Base-by-base conservation (phyloP, 2,888 invertebrate species). In the Lasioglossum malachurum region DNA sequence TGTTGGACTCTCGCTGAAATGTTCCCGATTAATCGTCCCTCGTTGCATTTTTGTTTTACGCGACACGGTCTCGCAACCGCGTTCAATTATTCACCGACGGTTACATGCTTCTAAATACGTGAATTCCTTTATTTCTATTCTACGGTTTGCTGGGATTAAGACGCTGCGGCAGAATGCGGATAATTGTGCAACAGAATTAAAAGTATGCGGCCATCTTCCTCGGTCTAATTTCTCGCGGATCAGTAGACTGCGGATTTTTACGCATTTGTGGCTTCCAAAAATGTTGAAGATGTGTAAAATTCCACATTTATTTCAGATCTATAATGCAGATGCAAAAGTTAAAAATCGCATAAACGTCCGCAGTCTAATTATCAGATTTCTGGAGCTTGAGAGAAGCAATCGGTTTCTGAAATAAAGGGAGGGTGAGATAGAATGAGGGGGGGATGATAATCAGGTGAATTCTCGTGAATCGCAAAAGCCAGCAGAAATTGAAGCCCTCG, bases 41-140 rank as follows among this genome's bases (percentile, higher is more conserved):
- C 10, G 75, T 1, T 27, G 69, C 49, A 31, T 64, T n/a, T 46
- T 53, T n/a, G 23, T 46, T 27, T 27, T 7, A 16, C 46, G 27
- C 27, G 73, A 16, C 19, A 23, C 27, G 41, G 73, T 46, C n/a
- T 31, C 64, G 64, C 23, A 1, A 19, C 0, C 38, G 8, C n/a
- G 69, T 23, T 75, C 27, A 76, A 83, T 76, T 69, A 74, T 53
- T 64, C 60, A 31, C 31, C 74, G 35, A 8, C 23, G 35, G 23
- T 35, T 23, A 67, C 64, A 16, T 2, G 64, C 31, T 31, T 31
- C 27, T 16, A 31, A 64, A 64, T 27, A 2, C 60, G 46, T 16
- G 23, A 16, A 64, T 19, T 35, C 35, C 35, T 8, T 35, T 35
- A 3, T 31, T 67, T 67, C 31, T 67, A 67, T 35, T 31, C 35